These are phyloP conservation scores for Sebastes cheni DNA, from an alignment of 2,797 vertebrate genomes.

Conservation along the genomic window DNA sequence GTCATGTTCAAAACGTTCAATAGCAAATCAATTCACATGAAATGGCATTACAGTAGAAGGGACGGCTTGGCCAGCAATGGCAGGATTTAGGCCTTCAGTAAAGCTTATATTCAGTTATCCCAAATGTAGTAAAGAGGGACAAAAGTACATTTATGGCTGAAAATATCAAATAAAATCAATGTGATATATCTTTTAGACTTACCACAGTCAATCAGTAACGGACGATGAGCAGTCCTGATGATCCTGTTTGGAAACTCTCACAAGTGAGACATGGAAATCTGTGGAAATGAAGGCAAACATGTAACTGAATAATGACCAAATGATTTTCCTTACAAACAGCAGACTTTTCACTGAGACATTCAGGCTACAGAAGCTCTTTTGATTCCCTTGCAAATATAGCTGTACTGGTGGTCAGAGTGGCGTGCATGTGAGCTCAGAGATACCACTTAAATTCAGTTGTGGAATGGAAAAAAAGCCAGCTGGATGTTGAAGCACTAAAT, in stretches of 20 bases:
- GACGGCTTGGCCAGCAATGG: neutral
- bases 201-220: conserved; percentile 60
- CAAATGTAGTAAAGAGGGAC: neutral
- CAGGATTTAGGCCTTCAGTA: neutral
- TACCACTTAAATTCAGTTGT: conserved; percentile 48
- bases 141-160: neutral
- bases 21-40: conserved; percentile 33
- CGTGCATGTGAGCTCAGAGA: conserved; percentile 45
- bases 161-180: neutral
- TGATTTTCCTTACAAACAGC: conserved; percentile 25
- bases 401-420: conserved; percentile 53
- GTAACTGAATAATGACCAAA: conserved; percentile 29
- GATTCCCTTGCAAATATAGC: conserved; percentile 67
- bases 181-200: conserved; percentile 36
- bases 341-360: conserved; percentile 32
- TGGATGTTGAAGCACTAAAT: conserved; percentile 6
- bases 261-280: conserved; percentile 79
- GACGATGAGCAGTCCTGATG: conserved; percentile 50
- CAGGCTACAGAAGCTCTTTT: conserved; percentile 61
- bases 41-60: conserved; percentile 7
- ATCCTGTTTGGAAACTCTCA: conserved; percentile 64
- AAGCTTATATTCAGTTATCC: neutral
- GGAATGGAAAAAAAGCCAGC: conserved; percentile 26
- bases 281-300: conserved; percentile 53
- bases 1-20: conserved; percentile 5